Evolutionary conservation across 1,140 invertebrate species (phyloP).

Genomic region (Triops cancriformis): DNA sequence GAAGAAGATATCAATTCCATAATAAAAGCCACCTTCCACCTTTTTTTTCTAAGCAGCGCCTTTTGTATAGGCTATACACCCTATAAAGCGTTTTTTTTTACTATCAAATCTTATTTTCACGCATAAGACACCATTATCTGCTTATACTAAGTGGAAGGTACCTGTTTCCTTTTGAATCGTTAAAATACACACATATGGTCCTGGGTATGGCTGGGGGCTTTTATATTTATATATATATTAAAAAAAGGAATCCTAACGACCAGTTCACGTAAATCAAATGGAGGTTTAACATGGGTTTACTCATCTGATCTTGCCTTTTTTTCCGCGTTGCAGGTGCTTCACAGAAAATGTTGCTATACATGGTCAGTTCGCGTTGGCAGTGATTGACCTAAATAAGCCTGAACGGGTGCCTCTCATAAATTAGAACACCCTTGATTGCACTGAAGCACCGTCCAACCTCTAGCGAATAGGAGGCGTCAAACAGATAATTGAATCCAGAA

Average conservation of each 20-base stretch:
- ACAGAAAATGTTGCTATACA: neutral
- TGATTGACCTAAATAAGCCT: neutral
- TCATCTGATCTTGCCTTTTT: neutral
- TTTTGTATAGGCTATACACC: neutral
- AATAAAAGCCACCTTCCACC: neutral
- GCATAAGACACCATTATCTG: neutral
- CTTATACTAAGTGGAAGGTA: neutral
- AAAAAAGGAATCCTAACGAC: neutral
- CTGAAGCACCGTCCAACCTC: neutral
- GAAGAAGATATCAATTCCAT: conserved; percentile 7
- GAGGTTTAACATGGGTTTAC: neutral
- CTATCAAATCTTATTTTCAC: neutral
- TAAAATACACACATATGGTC: neutral
- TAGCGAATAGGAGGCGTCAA: neutral
- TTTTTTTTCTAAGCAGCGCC: neutral
- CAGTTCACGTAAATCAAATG: neutral
- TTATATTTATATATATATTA: neutral
- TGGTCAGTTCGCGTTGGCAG: neutral
- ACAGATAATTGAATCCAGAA: neutral
- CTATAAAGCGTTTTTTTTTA: neutral
- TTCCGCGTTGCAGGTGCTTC: neutral
- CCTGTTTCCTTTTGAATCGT: neutral
- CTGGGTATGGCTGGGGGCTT: conserved; percentile 2
- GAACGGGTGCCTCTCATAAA: neutral
- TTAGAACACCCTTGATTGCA: neutral